Base-by-base conservation (phyloP, 2,113 vertebrate species). In the Clarias batrachus region DNA sequence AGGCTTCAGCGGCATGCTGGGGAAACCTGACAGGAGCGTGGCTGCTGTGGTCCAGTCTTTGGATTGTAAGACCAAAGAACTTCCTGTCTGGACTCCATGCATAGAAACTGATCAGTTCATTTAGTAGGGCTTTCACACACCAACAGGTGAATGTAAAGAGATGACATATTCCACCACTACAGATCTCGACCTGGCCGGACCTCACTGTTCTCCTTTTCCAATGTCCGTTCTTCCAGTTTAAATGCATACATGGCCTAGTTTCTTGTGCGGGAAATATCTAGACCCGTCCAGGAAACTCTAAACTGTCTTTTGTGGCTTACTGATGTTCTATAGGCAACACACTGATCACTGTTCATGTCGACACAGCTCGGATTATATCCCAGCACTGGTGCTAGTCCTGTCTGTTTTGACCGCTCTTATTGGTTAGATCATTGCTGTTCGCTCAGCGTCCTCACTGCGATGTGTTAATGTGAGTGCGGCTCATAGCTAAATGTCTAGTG, bases 361-460 rank as follows among this genome's bases (percentile, higher is more conserved):
- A 76, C 52, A 84, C 41, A 14, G 23, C 21, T 84, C 56, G 56
- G 13, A 41, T 84, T 62, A 74, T 74, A 74, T 73, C 56, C 48
- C 70, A 63, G 33, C 9, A 0, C 59, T 59, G 83, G 8, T 21
- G 25, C 30, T 37, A 63, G 59, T 9, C 30, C 57, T 10, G 16
- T 14, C 7, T 56, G 52, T 78, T 27, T 57, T 1, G 5, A 71
- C 27, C 54, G 54, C 65, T 27, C 6, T 33, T 71, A 66, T 59
- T 33, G 71, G 82, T 59, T 71, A 70, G 48, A 33, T 52, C 16
- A 27, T 83, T 25, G 54, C 54, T 1, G 1, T 68, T 48, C 21
- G 63, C n/a, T 54, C 81, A 16, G 37, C 63, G 41, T 56, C 62
- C 48, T 68, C n/a, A 48, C 81, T 57, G 48, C 33, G n/a, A 68